phyloP scores from a whole-genome alignment of 2,888 invertebrate species.

The Caenorhabditis panamensis region DNA sequence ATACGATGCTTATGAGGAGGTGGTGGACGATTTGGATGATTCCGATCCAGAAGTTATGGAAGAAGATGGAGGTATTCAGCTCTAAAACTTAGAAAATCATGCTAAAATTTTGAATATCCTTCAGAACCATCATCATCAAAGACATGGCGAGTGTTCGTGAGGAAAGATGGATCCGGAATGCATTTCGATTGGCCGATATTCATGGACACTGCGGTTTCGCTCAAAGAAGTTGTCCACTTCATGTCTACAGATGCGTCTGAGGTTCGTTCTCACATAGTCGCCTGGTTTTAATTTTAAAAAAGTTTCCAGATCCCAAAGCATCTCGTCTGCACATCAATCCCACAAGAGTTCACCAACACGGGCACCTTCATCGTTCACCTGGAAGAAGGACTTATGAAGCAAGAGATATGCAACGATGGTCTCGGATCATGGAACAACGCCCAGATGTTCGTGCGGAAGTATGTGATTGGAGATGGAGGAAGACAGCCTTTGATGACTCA shows the following conservation, averaged over 20 bases:
- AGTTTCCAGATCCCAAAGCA: constrained; percentile 43
- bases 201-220: constrained; percentile 25
- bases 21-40: constrained; percentile 24
- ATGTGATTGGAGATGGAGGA: constrained; percentile 30
- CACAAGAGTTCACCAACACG: constrained; percentile 66
- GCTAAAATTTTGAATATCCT: not conserved
- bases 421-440: constrained; percentile 63
- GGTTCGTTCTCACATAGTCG: constrained; percentile 17
- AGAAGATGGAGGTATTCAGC: constrained; percentile 47
- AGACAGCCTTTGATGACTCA: constrained; percentile 26
- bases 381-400: constrained; percentile 24
- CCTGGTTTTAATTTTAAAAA: not conserved
- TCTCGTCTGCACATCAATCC: constrained; percentile 58
- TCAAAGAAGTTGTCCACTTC: constrained; percentile 52
- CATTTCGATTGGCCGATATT: constrained; percentile 66
- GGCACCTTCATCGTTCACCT: constrained; percentile 64
- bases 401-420: constrained; percentile 58
- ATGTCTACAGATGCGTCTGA: constrained; percentile 43
- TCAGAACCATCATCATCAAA: constrained; percentile 48
- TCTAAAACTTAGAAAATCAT: constrained; percentile 1
- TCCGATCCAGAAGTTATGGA: constrained; percentile 46
- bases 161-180: constrained; percentile 58
- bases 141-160: constrained; percentile 63
- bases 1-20: constrained; percentile 42
- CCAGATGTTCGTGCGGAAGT: constrained; percentile 58